phyloP scores from a whole-genome alignment of 1,140 invertebrate genomes.

The Drosophila quadrilineata region DNA sequence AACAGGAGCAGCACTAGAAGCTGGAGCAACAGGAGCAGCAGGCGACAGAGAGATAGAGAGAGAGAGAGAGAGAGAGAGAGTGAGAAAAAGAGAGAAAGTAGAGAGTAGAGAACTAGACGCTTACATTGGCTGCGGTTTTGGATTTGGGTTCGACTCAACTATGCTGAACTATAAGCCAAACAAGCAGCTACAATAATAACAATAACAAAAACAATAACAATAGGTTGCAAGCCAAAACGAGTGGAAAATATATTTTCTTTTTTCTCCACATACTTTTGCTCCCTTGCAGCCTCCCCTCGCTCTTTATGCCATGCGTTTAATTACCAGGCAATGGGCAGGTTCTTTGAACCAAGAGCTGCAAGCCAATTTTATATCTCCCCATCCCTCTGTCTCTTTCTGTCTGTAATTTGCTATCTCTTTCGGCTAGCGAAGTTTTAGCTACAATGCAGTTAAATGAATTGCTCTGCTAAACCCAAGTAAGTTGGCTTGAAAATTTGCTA shows the following conservation, averaged over 20 bases:
- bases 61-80: not conserved
- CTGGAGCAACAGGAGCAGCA: not conserved
- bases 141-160: conserved; percentile 12
- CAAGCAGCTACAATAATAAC: conserved; percentile 52
- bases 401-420: too few relatives aligned
- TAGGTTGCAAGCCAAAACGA: conserved; percentile 49
- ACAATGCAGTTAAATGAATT: not conserved
- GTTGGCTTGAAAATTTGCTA: not conserved
- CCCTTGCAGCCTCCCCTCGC: not conserved
- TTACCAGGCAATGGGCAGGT: conserved; percentile 55
- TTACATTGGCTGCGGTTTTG: not conserved
- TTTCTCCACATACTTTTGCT: conserved; percentile 39
- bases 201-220: conserved; percentile 24
- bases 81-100: too few relatives aligned
- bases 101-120: too few relatives aligned
- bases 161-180: conserved; percentile 62
- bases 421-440: conserved; percentile 11
- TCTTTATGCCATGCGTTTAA: conserved; percentile 49
- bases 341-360: conserved; percentile 38
- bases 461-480: not conserved
- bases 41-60: conserved; percentile 11
- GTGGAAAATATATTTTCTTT: conserved; percentile 63
- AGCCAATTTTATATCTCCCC: too few relatives aligned
- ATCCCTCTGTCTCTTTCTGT: too few relatives aligned
- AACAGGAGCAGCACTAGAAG: conserved; percentile 14